Evolutionary conservation across 2,888 invertebrate genomes (phyloP), one percentile per base, ranked within the genome.

Genomic region (Trachelus stipa): DNA sequence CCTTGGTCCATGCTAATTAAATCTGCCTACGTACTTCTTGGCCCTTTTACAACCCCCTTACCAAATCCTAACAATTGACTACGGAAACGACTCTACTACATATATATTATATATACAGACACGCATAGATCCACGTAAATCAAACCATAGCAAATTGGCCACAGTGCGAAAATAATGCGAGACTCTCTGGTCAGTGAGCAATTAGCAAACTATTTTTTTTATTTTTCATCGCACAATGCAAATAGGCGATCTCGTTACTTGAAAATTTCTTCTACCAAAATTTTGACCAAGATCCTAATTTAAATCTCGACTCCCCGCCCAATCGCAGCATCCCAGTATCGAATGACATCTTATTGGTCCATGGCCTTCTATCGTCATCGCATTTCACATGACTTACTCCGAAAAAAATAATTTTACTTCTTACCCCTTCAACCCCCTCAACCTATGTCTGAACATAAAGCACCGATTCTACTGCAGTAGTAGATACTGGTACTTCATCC

Each of bases 1-100:
- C 82, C 82, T 79, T 83, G 86, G 89, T 88, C 89, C 89, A 90
- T 88, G 89, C 91, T 90, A 91, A 91, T 90, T 91, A 90, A 91
- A 90, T 90, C 89, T 88, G 85, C 84, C 88, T 86, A 85, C 80
- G 68, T 78, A 35, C 37, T 37, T 34, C 23, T 73, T 31, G 37
- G 34, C 76, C 73, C 56, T 68, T 40, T 34, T 81, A 77, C 75
- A 68, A 23, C 76, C 77, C 56, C 74, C 34, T 77, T 73, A 34
- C 23, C 23, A 56, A 56, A 56, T 56, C 56, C 56, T 23, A 56
- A 56, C 56, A 56, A 56, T 56, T 23, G 23, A 56, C 56, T 56
- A 23, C 6, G 56, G 23, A 23, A 23, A 56, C 56, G 6, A 56
- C 9, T 56, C 1, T 23, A 9, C 56, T 56, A 56, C 15, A 1